phyloP scores from a whole-genome alignment of 2,113 vertebrate species.

The Aptenodytes patagonicus region DNA sequence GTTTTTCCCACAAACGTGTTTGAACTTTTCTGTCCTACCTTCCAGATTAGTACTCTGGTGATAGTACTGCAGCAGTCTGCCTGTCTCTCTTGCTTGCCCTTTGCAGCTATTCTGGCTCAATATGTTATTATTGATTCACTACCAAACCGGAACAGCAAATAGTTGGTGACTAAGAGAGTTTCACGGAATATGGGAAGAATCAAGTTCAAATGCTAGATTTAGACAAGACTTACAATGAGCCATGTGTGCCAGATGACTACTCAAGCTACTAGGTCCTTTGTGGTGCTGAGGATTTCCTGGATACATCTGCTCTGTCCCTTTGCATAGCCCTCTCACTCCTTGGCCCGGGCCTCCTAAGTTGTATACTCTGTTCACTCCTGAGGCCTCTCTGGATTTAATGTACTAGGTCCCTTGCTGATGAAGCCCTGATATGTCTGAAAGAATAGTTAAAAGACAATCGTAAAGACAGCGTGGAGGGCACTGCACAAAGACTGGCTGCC shows the following conservation, averaged over 20 bases:
- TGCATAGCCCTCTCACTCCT: background rate
- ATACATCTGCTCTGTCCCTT: background rate
- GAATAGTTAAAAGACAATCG: background rate
- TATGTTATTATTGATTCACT: background rate
- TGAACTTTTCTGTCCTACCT: background rate
- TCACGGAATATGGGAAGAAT: background rate
- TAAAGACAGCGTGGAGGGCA: no score
- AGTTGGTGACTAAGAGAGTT: background rate
- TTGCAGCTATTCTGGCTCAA: background rate
- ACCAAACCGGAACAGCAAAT: background rate
- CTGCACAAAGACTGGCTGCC: background rate
- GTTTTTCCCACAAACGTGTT: background rate
- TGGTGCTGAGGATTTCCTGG: background rate
- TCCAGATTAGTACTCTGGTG: background rate
- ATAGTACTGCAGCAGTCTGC: background rate
- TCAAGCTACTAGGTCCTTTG: background rate
- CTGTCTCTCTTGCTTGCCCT: background rate
- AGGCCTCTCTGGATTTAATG: background rate
- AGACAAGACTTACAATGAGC: background rate
- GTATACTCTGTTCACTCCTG: background rate
- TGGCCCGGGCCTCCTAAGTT: no score
- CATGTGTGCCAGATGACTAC: background rate
- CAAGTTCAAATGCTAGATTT: background rate
- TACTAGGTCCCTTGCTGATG: background rate
- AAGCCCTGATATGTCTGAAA: background rate